Evolutionary conservation across 2,797 vertebrate species (phyloP), one percentile per base, ranked within the genome.

Genomic region (Limnodromus scolopaceus): DNA sequence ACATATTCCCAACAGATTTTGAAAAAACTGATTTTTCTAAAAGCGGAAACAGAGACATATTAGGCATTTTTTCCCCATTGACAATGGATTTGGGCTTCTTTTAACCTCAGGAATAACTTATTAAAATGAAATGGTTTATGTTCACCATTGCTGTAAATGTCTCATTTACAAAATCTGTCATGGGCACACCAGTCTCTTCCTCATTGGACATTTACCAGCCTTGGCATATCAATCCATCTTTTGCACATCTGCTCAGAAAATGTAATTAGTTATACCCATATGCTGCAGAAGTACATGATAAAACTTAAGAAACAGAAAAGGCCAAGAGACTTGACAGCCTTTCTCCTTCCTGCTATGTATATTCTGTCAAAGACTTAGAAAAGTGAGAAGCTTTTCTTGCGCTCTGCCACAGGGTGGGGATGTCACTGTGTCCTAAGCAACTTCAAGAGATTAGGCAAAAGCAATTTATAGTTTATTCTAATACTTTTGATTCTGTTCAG

Each of bases 171-270:
- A 96, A 94, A 86, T 90, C 88, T 91, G 90, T 95, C 92, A 89
- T 60, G 91, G 86, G 94, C 92, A 96, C 76, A 92, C 91, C 70
- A 92, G 72, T 84, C 17, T 96, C 61, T 48, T 96, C 87, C 89
- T 93, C 54, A 60, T 69, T 96, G 94, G 92, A 94, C 92, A 82
- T 88, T 89, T 97, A 95, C 93, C 88, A 97, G 57, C 58, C 66
- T 95, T 97, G 87, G 92, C 79, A 93, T 89, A 91, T 93, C 89
- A 96, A 98, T 95, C 95, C 69, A 78, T 93, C 87, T 89, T 94
- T 88, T 85, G 83, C 96, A 97, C 84, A 97, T 97, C 97, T 98
- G 95, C 92, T 96, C 86, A 85, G 48, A 87, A 92, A 88, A 95
- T 74, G 89, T 68, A 91, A 89, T 96, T 96, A 96, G 90, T 93